Evolutionary conservation across 2,797 vertebrate species (phyloP), one percentile per base, ranked within the genome.

Genomic region (Toxotes lorentzi): DNA sequence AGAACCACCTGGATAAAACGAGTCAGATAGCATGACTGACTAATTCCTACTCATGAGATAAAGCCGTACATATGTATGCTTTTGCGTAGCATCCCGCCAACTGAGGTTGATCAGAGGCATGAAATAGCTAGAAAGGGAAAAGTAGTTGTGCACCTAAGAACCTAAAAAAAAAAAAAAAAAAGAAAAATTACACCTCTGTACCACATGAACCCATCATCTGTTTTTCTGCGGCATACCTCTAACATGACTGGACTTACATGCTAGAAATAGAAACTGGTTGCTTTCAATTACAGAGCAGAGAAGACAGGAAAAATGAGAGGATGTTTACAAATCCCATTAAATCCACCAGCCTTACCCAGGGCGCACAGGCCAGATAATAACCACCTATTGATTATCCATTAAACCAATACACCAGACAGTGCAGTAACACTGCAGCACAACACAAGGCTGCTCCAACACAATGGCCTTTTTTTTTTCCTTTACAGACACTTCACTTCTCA

Each of bases 301-400:
- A 82, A 82, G 87, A 89, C 82, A 88, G 89, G 87, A 94, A 90
- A 93, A 91, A 93, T 91, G 82, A 93, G 88, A 86, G 86, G 83
- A 89, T 91, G 90, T 92, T 93, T 91, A 94, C 90, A 93, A 86
- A 94, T 89, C 88, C 88, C 83, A 93, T 94, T 93, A 91, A 87
- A 92, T 75, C 82, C 83, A 69, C 32, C 65, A 23, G 79, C 76
- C 75, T 81, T 60, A 86, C 79, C 89, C 78, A 74, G 69, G 74
- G 80, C 93, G 88, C 89, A 81, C 66, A 82, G 86, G 84, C 82
- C 83, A 90, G 89, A 92, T 92, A 92, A 94, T 94, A 94, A 93
- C 90, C 76, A 84, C 63, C 62, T 95, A 95, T 95, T 94, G 94
- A 95, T 95, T 95, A 88, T 88, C 91, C 89, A 94, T 95, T 93